phyloP scores from a whole-genome alignment of 2,888 invertebrate genomes.

The Machimus atricapillus region DNA sequence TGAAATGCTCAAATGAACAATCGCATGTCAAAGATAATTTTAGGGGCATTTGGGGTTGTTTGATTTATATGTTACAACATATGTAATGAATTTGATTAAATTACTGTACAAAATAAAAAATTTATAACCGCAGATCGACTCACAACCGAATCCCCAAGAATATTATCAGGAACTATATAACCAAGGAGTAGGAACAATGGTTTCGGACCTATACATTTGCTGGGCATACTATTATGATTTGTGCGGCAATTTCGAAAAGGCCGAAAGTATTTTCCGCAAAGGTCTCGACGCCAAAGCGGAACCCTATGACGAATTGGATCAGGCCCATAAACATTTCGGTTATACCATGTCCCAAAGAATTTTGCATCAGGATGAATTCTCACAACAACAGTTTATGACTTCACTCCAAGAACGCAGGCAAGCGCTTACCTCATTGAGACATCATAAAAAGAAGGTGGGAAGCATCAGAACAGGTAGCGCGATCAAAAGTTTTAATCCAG shows the following conservation, averaged over 20 bases:
- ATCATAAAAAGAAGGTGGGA: slow-evolving; percentile 69
- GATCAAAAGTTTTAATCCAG: slow-evolving; percentile 55
- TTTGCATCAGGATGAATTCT: slow-evolving; percentile 65
- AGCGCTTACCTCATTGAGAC: slow-evolving; percentile 77
- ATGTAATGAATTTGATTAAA: too few relatives aligned
- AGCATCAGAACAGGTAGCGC: slow-evolving; percentile 64
- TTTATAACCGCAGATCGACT: slow-evolving; percentile 70
- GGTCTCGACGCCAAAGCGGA: slow-evolving; percentile 81
- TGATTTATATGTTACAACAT: too few relatives aligned
- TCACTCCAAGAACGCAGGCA: slow-evolving; percentile 75
- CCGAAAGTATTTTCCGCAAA: slow-evolving; percentile 80
- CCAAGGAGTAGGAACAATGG: slow-evolving; percentile 80
- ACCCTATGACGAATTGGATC: slow-evolving; percentile 77
- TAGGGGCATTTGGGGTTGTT: too few relatives aligned
- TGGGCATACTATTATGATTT: slow-evolving; percentile 91
- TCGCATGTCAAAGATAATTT: too few relatives aligned
- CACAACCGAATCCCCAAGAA: slow-evolving; percentile 76
- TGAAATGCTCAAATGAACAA: too few relatives aligned
- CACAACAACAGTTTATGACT: slow-evolving; percentile 67
- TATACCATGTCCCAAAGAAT: slow-evolving; percentile 57
- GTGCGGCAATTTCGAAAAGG: slow-evolving; percentile 80
- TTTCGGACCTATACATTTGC: slow-evolving; percentile 84
- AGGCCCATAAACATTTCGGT: slow-evolving; percentile 73
- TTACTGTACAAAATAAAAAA: background rate
- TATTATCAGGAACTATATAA: slow-evolving; percentile 82